phyloP scores from a whole-genome alignment of 2,888 invertebrate species.

The Trissolcus brochymenae region DNA sequence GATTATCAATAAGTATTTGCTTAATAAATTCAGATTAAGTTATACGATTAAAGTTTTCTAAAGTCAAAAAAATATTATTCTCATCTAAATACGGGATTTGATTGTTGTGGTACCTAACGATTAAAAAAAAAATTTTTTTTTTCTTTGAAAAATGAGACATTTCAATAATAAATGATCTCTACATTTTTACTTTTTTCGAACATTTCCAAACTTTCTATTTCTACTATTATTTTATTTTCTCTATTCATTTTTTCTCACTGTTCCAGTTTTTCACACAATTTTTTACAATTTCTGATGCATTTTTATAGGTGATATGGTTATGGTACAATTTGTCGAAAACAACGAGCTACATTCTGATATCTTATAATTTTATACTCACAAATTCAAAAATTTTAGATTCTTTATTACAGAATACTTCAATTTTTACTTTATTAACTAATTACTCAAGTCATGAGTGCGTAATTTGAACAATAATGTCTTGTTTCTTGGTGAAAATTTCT shows the following conservation, averaged over 20 bases:
- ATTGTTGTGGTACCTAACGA: too few species aligned
- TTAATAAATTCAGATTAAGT: too few species aligned
- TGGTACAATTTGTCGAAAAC: conserved; percentile 56
- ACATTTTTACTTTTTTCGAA: too few species aligned
- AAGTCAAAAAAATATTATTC: too few species aligned
- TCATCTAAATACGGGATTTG: too few species aligned
- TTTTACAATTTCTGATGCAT: conserved; percentile 64
- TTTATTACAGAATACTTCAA: conserved; percentile 66
- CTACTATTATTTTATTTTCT: too few species aligned
- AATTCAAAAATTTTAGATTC: conserved; percentile 62
- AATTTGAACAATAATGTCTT: neutral
- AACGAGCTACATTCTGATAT: conserved; percentile 61
- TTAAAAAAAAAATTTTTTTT: too few species aligned
- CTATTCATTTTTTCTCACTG: conserved; percentile 18
- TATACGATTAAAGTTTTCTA: too few species aligned
- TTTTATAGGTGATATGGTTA: conserved; percentile 60
- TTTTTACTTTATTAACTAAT: conserved; percentile 60
- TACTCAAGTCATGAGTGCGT: neutral
- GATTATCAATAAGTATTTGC: too few species aligned
- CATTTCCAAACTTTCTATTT: too few species aligned
- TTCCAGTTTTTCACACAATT: conserved; percentile 3
- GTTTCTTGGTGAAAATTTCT: neutral
- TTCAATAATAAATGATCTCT: too few species aligned
- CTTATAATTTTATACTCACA: conserved; percentile 48
- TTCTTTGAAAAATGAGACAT: too few species aligned